These are phyloP conservation scores for Dendrolimus pini DNA, from an alignment of 2,888 invertebrate species.

Conservation along the genomic window DNA sequence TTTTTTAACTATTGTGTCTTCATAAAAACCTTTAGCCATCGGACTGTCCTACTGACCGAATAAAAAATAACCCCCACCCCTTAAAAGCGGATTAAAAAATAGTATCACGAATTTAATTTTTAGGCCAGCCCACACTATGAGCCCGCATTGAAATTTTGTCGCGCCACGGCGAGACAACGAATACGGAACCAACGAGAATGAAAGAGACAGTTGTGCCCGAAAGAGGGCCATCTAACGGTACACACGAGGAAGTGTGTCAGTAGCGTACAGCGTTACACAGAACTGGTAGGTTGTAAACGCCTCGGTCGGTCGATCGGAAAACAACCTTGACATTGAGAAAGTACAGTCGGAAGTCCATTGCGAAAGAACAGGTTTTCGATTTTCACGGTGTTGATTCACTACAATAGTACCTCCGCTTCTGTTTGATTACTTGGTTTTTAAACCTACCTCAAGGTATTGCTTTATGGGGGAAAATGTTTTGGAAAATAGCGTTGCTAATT, in stretches of 20 bases:
- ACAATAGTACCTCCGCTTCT: constrained; percentile 63
- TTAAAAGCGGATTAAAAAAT: constrained; percentile 49
- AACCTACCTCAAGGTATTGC: constrained; percentile 69
- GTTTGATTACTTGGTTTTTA: constrained; percentile 51
- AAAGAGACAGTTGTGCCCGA: constrained; percentile 56
- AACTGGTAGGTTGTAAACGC: constrained; percentile 47
- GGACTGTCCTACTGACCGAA: constrained; percentile 39
- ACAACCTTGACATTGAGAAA: constrained; percentile 51
- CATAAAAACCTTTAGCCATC: too few species aligned
- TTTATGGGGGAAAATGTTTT: constrained; percentile 6
- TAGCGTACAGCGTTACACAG: constrained; percentile 55
- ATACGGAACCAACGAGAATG: constrained; percentile 56
- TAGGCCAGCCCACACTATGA: constrained; percentile 67
- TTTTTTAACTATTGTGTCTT: too few species aligned
- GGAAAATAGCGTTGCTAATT: background rate
- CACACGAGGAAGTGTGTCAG: constrained; percentile 73
- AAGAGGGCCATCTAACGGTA: constrained; percentile 74
- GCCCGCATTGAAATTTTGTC: constrained; percentile 75
- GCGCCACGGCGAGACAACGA: constrained; percentile 52
- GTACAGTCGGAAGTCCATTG: constrained; percentile 39
- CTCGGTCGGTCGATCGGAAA: constrained; percentile 28
- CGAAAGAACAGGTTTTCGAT: constrained; percentile 57
- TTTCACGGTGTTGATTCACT: constrained; percentile 71
- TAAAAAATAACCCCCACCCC: constrained; percentile 24
- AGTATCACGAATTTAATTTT: constrained; percentile 70